phyloP scores from a whole-genome alignment of 2,113 vertebrate genomes.

The Acanthisitta chloris region DNA sequence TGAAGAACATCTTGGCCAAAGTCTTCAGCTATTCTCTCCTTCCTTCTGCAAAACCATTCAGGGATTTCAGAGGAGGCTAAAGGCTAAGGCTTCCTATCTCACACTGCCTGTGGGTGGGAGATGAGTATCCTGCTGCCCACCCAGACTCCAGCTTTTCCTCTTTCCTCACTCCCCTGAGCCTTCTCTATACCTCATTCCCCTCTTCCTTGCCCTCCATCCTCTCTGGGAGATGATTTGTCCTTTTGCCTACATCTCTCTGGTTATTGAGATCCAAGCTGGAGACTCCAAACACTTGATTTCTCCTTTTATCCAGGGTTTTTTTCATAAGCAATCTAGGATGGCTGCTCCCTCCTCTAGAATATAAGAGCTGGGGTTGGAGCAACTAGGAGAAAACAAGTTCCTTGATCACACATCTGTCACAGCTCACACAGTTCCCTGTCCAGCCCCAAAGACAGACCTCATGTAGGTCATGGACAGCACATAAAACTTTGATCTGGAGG shows the following conservation, averaged over 20 bases:
- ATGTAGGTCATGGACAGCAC: constrained; percentile 63
- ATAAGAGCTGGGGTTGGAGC: not conserved
- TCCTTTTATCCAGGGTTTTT: not conserved
- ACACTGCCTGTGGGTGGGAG: not conserved
- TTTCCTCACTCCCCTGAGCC: not conserved
- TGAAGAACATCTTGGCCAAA: not conserved
- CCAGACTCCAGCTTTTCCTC: not conserved
- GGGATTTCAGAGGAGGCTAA: not conserved
- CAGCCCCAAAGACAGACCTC: constrained; percentile 72
- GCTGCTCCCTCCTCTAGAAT: not conserved
- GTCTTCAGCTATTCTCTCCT: not conserved
- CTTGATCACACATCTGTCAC: constrained; percentile 73
- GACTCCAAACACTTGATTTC: not conserved
- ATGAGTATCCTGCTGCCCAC: not conserved
- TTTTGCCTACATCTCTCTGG: not conserved
- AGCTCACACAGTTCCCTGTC: constrained; percentile 72
- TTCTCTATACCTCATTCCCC: not conserved
- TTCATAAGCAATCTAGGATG: not conserved
- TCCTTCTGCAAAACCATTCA: not conserved
- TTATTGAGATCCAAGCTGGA: not conserved
- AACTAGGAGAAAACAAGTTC: not conserved
- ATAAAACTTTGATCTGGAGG: constrained; percentile 33
- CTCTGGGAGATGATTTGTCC: not conserved
- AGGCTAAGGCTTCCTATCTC: not conserved
- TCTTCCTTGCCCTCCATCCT: not conserved